These are phyloP conservation scores for Lasiurus cinereus DNA, from an alignment of 2,113 vertebrate species.

Conservation along the genomic window DNA sequence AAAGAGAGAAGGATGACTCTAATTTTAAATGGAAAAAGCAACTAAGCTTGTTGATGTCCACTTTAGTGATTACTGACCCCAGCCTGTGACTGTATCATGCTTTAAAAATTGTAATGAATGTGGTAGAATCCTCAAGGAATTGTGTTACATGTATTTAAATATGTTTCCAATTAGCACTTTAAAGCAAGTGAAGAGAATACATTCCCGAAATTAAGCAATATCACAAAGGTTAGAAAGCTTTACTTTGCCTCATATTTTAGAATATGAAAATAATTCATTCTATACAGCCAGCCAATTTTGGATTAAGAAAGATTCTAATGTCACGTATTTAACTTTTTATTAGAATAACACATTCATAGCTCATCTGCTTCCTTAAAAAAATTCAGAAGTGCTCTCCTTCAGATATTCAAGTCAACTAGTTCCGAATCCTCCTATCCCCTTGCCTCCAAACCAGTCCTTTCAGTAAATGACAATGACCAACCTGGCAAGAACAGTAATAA, in stretches of 20 bases:
- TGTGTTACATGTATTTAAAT: conserved; percentile 26
- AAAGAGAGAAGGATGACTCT: not conserved
- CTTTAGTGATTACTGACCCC: not conserved
- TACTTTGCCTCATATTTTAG: conserved; percentile 28
- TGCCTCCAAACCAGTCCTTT: not conserved
- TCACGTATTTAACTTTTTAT: not conserved
- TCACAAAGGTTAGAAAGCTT: conserved; percentile 32
- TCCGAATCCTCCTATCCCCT: not conserved
- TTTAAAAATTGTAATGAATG: conserved; percentile 25
- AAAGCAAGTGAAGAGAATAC: not conserved
- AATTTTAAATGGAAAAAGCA: not conserved
- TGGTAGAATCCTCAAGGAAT: not conserved
- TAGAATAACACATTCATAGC: not conserved
- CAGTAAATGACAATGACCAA: not conserved
- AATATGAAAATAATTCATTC: not conserved
- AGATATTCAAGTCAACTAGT: not conserved
- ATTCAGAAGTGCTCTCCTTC: not conserved
- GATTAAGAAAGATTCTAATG: conserved; percentile 6
- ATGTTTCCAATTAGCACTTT: not conserved
- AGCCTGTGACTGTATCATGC: not conserved
- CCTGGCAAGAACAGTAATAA: not conserved
- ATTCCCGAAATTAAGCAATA: conserved; percentile 47
- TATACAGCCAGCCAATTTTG: not conserved
- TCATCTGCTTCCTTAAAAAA: conserved; percentile 32
- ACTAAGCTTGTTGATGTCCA: not conserved